Evolutionary conservation across 2,888 invertebrate species (phyloP).

Genomic region (Andrena bicolor): DNA sequence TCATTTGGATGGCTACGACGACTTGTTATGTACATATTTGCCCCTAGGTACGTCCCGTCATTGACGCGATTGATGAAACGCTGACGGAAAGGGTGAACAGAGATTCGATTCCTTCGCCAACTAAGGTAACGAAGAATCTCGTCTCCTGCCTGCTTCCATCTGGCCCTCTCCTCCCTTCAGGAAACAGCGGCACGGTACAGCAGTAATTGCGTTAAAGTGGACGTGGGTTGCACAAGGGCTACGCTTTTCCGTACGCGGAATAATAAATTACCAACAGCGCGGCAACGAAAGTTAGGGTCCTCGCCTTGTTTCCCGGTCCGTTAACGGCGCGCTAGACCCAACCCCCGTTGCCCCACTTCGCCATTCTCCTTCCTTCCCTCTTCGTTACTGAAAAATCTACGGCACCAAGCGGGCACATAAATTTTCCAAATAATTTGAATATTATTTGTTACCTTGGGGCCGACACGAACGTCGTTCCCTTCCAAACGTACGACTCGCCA

Average conservation of each 20-base stretch:
- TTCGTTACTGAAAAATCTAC: constrained; percentile 63
- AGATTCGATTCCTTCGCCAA: background rate
- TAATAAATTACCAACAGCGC: constrained; percentile 68
- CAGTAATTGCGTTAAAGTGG: constrained; percentile 82
- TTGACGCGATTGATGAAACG: too few species aligned
- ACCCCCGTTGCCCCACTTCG: constrained; percentile 20
- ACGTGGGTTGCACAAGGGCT: constrained; percentile 80
- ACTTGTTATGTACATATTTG: too few species aligned
- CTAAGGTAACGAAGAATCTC: constrained; percentile 46
- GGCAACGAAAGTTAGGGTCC: constrained; percentile 71
- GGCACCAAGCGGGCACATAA: constrained; percentile 54
- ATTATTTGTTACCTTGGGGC: constrained; percentile 40
- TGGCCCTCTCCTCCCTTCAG: constrained; percentile 20
- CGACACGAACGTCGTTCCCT: background rate
- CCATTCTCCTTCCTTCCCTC: constrained; percentile 40
- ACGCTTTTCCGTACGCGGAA: constrained; percentile 68
- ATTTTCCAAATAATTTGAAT: constrained; percentile 58
- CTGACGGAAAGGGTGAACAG: background rate
- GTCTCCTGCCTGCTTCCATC: constrained; percentile 20
- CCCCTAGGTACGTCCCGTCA: too few species aligned
- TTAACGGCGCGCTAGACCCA: constrained; percentile 64
- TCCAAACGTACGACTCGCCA: background rate
- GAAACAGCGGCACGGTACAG: constrained; percentile 50
- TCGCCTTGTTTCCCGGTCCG: constrained; percentile 72
- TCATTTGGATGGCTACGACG: too few species aligned